These are phyloP conservation scores for Drosophila robusta DNA, from an alignment of 2,888 invertebrate species.

Conservation along the genomic window DNA sequence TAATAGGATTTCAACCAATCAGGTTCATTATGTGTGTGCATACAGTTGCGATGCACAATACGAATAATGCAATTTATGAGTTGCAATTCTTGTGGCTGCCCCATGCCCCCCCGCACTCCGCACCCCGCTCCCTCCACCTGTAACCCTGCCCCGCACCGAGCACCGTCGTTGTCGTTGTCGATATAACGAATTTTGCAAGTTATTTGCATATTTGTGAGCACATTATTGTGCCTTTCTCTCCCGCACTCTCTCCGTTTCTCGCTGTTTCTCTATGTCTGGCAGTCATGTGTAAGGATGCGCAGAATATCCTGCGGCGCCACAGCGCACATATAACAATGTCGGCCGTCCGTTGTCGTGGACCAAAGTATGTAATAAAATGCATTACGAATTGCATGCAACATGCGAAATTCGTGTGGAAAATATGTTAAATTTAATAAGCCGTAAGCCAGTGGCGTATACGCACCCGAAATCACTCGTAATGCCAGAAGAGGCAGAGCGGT, in stretches of 20 bases:
- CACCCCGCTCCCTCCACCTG: too few species aligned
- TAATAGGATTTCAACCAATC: slow-evolving; percentile 55
- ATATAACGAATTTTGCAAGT: slow-evolving; percentile 69
- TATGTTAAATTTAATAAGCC: slow-evolving; percentile 56
- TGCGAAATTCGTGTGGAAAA: slow-evolving; percentile 54
- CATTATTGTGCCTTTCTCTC: slow-evolving; percentile 34
- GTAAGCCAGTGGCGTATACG: slow-evolving; percentile 25
- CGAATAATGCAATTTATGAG: slow-evolving; percentile 64
- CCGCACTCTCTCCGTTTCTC: slow-evolving; percentile 2
- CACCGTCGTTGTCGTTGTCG: slow-evolving; percentile 38
- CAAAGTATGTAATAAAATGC: slow-evolving; percentile 64
- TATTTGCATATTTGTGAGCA: slow-evolving; percentile 76
- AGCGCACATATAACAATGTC: slow-evolving; percentile 39
- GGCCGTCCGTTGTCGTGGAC: slow-evolving; percentile 1
- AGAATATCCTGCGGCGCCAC: slow-evolving; percentile 76
- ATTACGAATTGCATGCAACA: slow-evolving; percentile 62
- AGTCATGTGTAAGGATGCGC: slow-evolving; percentile 72
- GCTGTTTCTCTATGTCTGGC: slow-evolving; percentile 3
- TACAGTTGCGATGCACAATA: slow-evolving; percentile 47
- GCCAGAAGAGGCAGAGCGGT: slow-evolving; percentile 6
- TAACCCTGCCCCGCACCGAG: background rate
- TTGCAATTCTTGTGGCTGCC: slow-evolving; percentile 54
- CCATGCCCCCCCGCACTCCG: background rate
- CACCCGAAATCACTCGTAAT: background rate
- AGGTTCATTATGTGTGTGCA: slow-evolving; percentile 51